Evolutionary conservation across 1,140 invertebrate genomes (phyloP), one percentile per base, ranked within the genome.

Genomic region (Heterodera carotae): DNA sequence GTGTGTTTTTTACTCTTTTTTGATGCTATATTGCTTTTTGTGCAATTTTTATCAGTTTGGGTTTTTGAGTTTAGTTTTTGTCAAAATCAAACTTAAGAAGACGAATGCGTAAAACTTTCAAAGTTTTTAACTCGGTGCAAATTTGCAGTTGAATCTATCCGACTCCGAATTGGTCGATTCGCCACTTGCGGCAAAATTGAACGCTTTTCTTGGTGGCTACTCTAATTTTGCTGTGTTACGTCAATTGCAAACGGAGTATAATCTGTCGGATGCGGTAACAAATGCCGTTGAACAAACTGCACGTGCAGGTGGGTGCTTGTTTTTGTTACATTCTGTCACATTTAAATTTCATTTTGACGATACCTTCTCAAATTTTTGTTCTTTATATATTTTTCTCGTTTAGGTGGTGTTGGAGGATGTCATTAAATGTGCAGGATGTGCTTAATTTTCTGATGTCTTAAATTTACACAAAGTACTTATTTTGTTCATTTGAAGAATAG

Each of bases 121-220:
- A n/a, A n/a, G n/a, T 36, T 77, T 79, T 48, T 43, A 27, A 22
- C 15, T 80, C 6, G 6, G 6, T 43, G 12, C 31, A n/a, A 10
- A 56, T 62, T 70, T 85, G 48, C 33, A 83, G 78, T 68, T 86
- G 22, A 79, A 81, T 69, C 71, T 88, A 25, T 59, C 69, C 12
- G 84, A 87, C 29, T 69, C 77, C 25, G 83, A 86, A 78, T 56
- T 88, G 18, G 81, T 86, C 29, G 72, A 82, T 8, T 83, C 82
- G 43, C 39, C 73, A 27, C 62, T 87, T 5, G 85, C 85, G 31
- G 77, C 85, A 0, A 87, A 87, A 69, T 53, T 87, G 10, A 85
- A 85, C 66, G 84, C 83, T 12, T 85, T 79, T 62, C 39, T 85
- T 3, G 85, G 84, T 59, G 84, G 84, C 31, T 82, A 70, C 62